Percentiles rank a stretch among this genome's conserved stretches.
These are phyloP conservation scores for Drosophila nr. medialis DNA, from an alignment of 2,888 invertebrate species.

Conservation along the genomic window DNA sequence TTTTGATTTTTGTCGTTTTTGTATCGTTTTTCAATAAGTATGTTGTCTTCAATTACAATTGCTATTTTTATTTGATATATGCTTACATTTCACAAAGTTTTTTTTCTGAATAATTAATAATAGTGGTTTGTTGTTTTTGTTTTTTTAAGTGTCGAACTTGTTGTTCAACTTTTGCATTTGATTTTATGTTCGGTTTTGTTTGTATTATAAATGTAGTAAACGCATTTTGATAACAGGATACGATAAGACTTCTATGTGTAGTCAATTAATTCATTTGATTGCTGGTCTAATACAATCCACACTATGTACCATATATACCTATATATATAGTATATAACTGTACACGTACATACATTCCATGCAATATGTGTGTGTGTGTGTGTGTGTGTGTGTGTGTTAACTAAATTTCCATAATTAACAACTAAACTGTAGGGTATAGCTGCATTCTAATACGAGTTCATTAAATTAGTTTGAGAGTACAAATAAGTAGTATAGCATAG, in stretches of 20 bases:
- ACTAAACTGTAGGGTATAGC: slow-evolving; percentile 64
- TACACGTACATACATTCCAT: slow-evolving; percentile 65
- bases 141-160: slow-evolving; percentile 19
- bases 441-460: slow-evolving; percentile 55
- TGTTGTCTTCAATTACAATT: slow-evolving; percentile 75
- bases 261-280: slow-evolving; percentile 36
- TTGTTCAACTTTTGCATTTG: slow-evolving; percentile 26
- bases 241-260: slow-evolving; percentile 56
- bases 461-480: slow-evolving; percentile 72
- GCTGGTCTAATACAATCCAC: slow-evolving; percentile 46
- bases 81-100: slow-evolving; percentile 66
- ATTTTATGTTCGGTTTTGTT: slow-evolving; percentile 25
- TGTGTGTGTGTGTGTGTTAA: slow-evolving; percentile 52
- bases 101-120: slow-evolving; percentile 49
- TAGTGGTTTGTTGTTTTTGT: slow-evolving; percentile 20
- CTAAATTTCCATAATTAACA: slow-evolving; percentile 68
- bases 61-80: slow-evolving; percentile 74
- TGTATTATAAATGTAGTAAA: slow-evolving; percentile 79
- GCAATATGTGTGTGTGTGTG: slow-evolving; percentile 40
- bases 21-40: slow-evolving; percentile 47
- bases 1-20: slow-evolving; percentile 54
- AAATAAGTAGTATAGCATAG: slow-evolving; percentile 64
- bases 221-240: slow-evolving; percentile 76
- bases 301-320: slow-evolving; percentile 31
- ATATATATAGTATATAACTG: slow-evolving; percentile 44